phyloP scores from a whole-genome alignment of 2,888 invertebrate genomes.

The Drepanosiphum platanoidis region DNA sequence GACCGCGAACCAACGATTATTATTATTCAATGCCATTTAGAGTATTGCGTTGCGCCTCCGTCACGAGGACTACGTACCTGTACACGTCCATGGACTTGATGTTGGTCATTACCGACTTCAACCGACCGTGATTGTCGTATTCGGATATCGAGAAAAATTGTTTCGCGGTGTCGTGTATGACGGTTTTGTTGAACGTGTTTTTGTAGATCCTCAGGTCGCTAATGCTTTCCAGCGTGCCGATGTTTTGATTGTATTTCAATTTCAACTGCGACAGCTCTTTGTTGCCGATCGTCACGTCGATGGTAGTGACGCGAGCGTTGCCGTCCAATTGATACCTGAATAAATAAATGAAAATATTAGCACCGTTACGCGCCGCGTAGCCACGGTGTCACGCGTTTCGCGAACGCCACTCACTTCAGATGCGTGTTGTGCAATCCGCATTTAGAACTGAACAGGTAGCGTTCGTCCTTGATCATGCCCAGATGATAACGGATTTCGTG shows the following conservation, averaged over 20 bases:
- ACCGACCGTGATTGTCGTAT: constrained; percentile 85
- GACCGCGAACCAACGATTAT: too few relatives aligned
- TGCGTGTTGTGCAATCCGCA: constrained; percentile 87
- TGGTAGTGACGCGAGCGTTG: constrained; percentile 86
- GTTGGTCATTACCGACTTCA: constrained; percentile 84
- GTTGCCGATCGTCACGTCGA: constrained; percentile 88
- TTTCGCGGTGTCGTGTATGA: constrained; percentile 90
- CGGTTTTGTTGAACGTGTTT: constrained; percentile 87
- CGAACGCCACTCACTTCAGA: constrained; percentile 74
- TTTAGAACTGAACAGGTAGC: constrained; percentile 85
- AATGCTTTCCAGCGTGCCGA: constrained; percentile 86
- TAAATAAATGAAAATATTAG: too few relatives aligned
- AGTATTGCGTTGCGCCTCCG: too few relatives aligned
- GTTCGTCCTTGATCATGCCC: constrained; percentile 87
- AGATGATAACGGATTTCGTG: constrained; percentile 92
- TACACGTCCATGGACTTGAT: constrained; percentile 86
- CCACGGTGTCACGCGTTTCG: too few relatives aligned
- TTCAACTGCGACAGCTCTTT: constrained; percentile 84
- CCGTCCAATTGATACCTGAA: constrained; percentile 93
- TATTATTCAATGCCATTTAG: not conserved
- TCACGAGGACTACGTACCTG: constrained; percentile 64
- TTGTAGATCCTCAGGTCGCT: constrained; percentile 86
- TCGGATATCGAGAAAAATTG: constrained; percentile 91
- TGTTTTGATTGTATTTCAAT: constrained; percentile 87
- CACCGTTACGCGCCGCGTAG: too few relatives aligned